Evolutionary conservation across 2,797 vertebrate genomes (phyloP).

Genomic region (Artibeus lituratus): DNA sequence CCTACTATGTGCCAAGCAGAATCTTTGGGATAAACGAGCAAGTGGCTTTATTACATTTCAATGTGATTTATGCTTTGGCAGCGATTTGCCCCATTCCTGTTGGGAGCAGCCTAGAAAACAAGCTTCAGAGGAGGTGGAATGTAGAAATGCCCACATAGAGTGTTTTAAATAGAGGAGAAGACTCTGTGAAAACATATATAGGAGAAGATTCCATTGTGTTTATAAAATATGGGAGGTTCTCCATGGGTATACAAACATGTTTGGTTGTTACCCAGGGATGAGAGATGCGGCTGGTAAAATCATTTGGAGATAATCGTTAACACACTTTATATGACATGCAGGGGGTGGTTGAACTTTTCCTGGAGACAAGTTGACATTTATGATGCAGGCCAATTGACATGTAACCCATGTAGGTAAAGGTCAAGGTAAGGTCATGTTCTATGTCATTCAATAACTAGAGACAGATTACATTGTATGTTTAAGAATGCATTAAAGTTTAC

Average conservation of each 20-base stretch:
- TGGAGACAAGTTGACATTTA: neutral
- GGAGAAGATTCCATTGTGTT: neutral
- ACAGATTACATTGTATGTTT: neutral
- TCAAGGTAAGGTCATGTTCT: neutral
- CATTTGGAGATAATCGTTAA: neutral
- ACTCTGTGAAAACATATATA: neutral
- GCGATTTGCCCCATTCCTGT: neutral
- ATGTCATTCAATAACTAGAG: neutral
- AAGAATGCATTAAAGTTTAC: neutral
- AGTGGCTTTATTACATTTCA: neutral
- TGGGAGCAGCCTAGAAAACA: neutral
- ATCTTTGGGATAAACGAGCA: neutral
- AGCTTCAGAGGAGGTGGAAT: neutral
- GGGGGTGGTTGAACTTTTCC: neutral
- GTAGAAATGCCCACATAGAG: neutral
- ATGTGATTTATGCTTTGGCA: neutral
- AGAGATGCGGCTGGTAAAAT: neutral
- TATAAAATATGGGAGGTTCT: neutral
- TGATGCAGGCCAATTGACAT: neutral
- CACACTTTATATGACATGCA: neutral
- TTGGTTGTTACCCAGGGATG: neutral
- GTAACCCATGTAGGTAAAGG: neutral
- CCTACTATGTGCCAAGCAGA: neutral
- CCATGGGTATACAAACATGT: neutral
- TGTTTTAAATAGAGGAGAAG: neutral